phyloP scores from a whole-genome alignment of 1,140 invertebrate genomes.

The Drosophila nannoptera region DNA sequence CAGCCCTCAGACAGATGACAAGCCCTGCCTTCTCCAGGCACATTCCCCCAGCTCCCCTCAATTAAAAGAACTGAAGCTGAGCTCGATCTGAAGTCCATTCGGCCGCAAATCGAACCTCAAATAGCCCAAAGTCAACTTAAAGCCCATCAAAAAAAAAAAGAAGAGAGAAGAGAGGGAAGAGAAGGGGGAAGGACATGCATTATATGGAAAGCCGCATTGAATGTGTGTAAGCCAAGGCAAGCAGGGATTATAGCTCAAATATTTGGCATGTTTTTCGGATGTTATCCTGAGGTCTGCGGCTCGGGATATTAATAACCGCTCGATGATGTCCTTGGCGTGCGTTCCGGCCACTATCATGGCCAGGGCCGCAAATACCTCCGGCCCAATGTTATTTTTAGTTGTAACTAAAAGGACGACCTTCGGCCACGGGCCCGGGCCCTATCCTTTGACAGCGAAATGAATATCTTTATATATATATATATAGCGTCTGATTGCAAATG shows the following conservation, averaged over 20 bases:
- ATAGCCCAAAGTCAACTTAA: no score
- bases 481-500: constrained; percentile 50
- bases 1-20: no score
- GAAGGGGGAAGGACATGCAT: no score
- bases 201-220: not conserved
- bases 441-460: constrained; percentile 42
- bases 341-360: constrained; percentile 27
- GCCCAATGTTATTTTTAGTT: constrained; percentile 41
- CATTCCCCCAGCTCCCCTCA: no score
- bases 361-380: constrained; percentile 31
- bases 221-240: not conserved
- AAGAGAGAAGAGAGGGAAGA: no score
- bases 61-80: no score
- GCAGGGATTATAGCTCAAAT: not conserved
- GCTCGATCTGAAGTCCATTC: no score
- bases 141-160: no score
- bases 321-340: constrained; percentile 11
- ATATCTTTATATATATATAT: constrained; percentile 30
- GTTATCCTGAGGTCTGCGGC: not conserved
- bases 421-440: constrained; percentile 36
- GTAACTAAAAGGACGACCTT: constrained; percentile 31
- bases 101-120: no score
- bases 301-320: not conserved
- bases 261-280: not conserved
- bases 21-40: no score